phyloP scores from a whole-genome alignment of 37 sponge, comb jelly and placozoan genomes.

The Hexactinellida sp. region DNA sequence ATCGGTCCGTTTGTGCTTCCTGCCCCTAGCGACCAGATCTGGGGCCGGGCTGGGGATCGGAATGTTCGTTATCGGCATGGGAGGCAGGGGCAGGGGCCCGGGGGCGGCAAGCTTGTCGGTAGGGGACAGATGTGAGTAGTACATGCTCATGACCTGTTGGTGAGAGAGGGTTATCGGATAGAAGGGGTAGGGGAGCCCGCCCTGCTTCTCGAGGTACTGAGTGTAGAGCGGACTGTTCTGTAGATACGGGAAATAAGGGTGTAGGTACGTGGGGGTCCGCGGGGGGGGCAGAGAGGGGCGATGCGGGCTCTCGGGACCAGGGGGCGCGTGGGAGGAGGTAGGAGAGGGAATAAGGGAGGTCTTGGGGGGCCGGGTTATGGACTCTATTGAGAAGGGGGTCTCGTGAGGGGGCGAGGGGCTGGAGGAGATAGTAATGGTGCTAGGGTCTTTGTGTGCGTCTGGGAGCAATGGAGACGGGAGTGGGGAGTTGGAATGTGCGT shows the following conservation, averaged over 20 bases:
- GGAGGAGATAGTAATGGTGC: background rate
- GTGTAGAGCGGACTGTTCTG: background rate
- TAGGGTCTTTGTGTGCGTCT: background rate
- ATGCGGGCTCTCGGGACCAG: background rate
- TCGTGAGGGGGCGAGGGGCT: background rate
- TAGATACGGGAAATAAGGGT: background rate
- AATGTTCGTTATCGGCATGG: background rate
- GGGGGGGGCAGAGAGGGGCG: background rate
- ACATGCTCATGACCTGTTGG: background rate
- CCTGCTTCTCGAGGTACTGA: background rate
- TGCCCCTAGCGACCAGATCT: background rate
- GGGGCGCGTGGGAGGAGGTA: background rate
- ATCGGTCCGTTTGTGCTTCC: background rate
- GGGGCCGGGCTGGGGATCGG: background rate
- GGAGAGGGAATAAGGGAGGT: slow-evolving; percentile 8
- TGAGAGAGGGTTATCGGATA: background rate
- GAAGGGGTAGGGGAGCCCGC: background rate
- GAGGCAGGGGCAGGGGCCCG: background rate
- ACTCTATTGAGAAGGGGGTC: background rate
- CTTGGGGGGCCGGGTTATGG: background rate
- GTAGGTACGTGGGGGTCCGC: background rate
- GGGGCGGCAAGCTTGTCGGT: background rate
- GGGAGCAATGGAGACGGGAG: background rate
- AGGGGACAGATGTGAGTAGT: background rate
- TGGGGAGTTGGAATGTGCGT: background rate